phyloP scores from a whole-genome alignment of 2,797 vertebrate species.

The Lophius americanus region DNA sequence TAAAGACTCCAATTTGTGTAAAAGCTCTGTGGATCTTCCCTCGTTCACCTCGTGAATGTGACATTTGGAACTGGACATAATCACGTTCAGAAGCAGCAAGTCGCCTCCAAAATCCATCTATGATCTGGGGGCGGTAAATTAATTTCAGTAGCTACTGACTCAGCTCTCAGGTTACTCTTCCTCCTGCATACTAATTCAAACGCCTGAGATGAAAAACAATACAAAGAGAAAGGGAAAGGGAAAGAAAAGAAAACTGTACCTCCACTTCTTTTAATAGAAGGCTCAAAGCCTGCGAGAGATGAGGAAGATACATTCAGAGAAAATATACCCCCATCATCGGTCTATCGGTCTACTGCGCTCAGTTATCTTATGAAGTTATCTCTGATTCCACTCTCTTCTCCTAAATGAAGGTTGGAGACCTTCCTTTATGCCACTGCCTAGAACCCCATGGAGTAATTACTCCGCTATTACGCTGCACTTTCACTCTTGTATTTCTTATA shows the following conservation, averaged over 20 bases:
- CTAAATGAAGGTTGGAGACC: too few species aligned
- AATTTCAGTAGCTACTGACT: slow-evolving; percentile 39
- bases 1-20: slow-evolving; percentile 75
- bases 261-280: neutral
- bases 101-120: slow-evolving; percentile 47
- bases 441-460: too few species aligned
- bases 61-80: slow-evolving; percentile 55
- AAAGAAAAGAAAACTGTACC: too few species aligned
- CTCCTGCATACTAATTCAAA: slow-evolving; percentile 15
- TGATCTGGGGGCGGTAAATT: slow-evolving; percentile 18
- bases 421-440: too few species aligned
- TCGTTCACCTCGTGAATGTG: slow-evolving; percentile 64
- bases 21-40: slow-evolving; percentile 69
- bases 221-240: neutral
- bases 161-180: slow-evolving; percentile 30
- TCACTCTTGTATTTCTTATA: too few species aligned
- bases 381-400: too few species aligned
- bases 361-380: slow-evolving; percentile 9
- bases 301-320: neutral
- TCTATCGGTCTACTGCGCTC: neutral
- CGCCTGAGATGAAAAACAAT: slow-evolving; percentile 12
- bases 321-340: slow-evolving; percentile 8
- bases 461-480: too few species aligned
- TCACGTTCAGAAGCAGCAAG: slow-evolving; percentile 68
- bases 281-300: neutral